Evolutionary conservation across 1,140 invertebrate species (phyloP).

Genomic region (Drosophila grimshawi): DNA sequence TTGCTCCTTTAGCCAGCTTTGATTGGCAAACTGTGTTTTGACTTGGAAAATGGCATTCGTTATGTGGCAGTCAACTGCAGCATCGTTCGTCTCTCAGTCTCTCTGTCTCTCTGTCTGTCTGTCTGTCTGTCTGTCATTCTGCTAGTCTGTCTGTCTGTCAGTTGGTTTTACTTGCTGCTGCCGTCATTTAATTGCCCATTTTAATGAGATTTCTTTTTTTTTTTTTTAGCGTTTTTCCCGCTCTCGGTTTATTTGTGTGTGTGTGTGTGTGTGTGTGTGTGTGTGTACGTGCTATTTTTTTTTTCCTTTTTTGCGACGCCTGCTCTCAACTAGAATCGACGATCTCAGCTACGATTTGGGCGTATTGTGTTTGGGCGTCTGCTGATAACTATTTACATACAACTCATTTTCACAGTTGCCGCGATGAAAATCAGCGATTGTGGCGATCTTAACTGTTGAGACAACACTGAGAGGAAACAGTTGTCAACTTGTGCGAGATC

Average conservation of each 20-base stretch:
- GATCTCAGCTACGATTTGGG: conserved; percentile 45
- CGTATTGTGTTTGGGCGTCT: conserved; percentile 74
- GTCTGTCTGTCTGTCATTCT: background rate
- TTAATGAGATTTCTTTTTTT: conserved; percentile 71
- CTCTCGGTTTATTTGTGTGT: background rate
- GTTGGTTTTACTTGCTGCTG: conserved; percentile 68
- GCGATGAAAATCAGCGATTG: conserved; percentile 78
- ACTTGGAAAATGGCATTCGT: conserved; percentile 64
- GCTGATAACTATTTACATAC: conserved; percentile 65
- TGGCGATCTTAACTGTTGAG: conserved; percentile 55
- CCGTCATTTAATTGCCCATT: conserved; percentile 81
- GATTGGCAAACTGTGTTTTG: conserved; percentile 53
- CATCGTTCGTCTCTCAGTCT: background rate
- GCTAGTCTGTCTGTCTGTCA: conserved; percentile 58
- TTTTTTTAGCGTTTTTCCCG: conserved; percentile 54
- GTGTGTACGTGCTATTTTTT: background rate
- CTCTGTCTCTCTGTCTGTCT: conserved; percentile 10
- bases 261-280: too few species aligned
- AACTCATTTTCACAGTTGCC: conserved; percentile 28
- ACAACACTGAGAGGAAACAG: conserved; percentile 39
- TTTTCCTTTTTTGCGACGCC: conserved; percentile 35
- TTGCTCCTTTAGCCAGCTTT: conserved; percentile 41
- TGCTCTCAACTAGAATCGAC: conserved; percentile 55
- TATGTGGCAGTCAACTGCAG: conserved; percentile 46
- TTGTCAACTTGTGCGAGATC: conserved; percentile 44